phyloP scores from a whole-genome alignment of 2,797 vertebrate species.

The Antennarius maculatus region DNA sequence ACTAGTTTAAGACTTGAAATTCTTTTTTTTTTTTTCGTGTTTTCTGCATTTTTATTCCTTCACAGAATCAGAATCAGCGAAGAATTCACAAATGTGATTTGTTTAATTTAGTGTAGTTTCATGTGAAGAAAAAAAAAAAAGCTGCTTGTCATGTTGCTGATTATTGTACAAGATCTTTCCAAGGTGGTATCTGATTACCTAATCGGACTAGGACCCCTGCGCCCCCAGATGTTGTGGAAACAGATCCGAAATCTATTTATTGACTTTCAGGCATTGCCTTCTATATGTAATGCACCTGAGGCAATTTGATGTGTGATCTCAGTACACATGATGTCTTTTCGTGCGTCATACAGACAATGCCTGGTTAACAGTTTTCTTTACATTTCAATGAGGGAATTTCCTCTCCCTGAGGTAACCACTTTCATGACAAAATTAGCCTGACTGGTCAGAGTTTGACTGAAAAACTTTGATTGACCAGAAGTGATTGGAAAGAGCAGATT shows the following conservation, averaged over 20 bases:
- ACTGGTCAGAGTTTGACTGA: background rate
- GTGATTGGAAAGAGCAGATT: background rate
- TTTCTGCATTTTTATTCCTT: background rate
- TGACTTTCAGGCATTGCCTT: background rate
- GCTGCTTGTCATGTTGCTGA: background rate
- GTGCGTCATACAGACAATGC: too few relatives aligned
- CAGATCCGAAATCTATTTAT: background rate
- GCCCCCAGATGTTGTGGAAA: background rate
- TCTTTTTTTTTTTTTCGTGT: background rate
- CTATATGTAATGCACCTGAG: background rate
- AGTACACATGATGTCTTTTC: background rate
- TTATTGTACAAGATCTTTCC: background rate
- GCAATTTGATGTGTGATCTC: background rate
- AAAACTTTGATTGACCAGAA: background rate
- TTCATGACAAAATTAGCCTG: background rate
- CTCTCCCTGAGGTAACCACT: background rate
- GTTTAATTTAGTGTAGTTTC: background rate
- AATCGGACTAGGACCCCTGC: conserved; percentile 1
- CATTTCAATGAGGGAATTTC: too few relatives aligned
- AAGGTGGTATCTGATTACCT: background rate
- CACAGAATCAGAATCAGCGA: background rate
- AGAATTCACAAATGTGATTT: background rate
- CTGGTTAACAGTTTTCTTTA: too few relatives aligned
- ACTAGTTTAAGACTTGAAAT: background rate
- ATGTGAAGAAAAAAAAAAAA: background rate